phyloP scores from a whole-genome alignment of 2,797 vertebrate genomes.

The Bucorvus abyssinicus region DNA sequence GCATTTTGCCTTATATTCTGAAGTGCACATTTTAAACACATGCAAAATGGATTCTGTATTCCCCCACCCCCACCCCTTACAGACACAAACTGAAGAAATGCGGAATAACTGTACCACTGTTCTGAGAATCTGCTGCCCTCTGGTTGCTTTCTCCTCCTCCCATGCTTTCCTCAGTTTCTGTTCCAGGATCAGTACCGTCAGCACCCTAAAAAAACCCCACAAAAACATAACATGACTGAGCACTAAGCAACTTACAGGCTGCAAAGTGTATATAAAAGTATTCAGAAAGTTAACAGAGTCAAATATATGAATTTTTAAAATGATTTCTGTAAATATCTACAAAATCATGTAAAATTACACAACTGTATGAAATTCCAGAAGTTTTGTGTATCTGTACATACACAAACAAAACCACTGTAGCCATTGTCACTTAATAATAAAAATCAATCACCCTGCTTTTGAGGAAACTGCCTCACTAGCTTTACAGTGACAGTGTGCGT shows the following conservation, averaged over 20 bases:
- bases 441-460: background rate
- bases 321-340: background rate
- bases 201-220: slow-evolving; percentile 78
- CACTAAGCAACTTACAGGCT: background rate
- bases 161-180: slow-evolving; percentile 95
- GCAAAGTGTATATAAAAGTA: background rate
- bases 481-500: background rate
- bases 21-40: background rate
- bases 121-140: slow-evolving; percentile 90
- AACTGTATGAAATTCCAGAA: background rate
- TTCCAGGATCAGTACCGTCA: slow-evolving; percentile 91
- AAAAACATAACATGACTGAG: background rate
- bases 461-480: background rate
- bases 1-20: background rate
- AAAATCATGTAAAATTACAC: background rate
- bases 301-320: background rate
- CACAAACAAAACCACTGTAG: background rate
- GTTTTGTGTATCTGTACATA: background rate
- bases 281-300: background rate
- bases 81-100: background rate
- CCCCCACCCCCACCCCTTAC: no score
- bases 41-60: background rate
- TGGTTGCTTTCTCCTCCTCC: slow-evolving; percentile 90
- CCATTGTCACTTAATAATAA: background rate
- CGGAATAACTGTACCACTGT: slow-evolving; percentile 80